A percentile compares a stretch with the other conserved stretches of the same genome.
These are phyloP conservation scores for Sarcophaga bullata DNA, from an alignment of 1,140 invertebrate genomes.

Conservation along the genomic window DNA sequence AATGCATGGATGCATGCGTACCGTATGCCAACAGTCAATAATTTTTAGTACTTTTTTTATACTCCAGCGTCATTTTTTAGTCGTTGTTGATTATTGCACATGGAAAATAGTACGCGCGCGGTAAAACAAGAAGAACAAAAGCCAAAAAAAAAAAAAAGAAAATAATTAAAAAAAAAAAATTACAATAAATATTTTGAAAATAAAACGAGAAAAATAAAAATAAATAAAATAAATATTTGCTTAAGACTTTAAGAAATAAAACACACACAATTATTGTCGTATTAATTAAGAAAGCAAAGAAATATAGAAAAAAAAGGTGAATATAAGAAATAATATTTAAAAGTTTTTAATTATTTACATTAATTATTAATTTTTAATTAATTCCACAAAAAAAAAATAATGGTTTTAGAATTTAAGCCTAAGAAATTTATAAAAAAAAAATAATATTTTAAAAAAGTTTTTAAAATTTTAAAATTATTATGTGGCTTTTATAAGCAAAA, in stretches of 20 bases:
- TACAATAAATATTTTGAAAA: neutral
- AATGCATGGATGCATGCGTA: slow-evolving; percentile 31
- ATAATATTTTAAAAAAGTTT: no score
- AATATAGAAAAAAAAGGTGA: neutral
- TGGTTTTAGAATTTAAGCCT: no score
- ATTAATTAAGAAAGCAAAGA: no score
- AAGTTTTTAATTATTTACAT: neutral
- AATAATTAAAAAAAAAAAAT: slow-evolving; percentile 11
- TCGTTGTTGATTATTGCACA: slow-evolving; percentile 35
- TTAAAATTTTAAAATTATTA: no score
- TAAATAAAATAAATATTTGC: neutral
- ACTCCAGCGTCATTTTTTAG: slow-evolving; percentile 34
- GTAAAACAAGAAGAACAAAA: slow-evolving; percentile 12
- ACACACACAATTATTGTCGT: no score
- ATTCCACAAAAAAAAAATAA: no score
- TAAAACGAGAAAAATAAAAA: neutral
- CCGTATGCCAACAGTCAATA: slow-evolving; percentile 28
- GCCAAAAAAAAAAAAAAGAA: neutral
- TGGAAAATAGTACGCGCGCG: slow-evolving; percentile 34
- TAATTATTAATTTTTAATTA: no score
- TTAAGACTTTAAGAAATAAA: no score
- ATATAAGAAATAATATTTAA: neutral
- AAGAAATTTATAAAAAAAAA: no score
- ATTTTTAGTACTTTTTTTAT: slow-evolving; percentile 19
- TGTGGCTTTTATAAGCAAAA: no score